Evolutionary conservation across 1,140 invertebrate species (phyloP), one percentile per base, ranked within the genome.

Genomic region (Spodoptera frugiperda): DNA sequence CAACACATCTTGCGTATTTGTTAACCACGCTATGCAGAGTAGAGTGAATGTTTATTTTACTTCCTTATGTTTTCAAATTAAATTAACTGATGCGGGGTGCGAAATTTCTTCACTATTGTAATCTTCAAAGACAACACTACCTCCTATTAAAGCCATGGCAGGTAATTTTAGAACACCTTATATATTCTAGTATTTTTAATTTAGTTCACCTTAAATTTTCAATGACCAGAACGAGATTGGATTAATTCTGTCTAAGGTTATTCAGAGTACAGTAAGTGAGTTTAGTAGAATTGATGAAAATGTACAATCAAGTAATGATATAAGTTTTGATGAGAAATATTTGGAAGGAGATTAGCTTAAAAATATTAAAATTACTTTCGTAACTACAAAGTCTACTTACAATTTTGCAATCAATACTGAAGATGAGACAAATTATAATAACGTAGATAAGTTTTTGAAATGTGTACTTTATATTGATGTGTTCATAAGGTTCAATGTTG

Each of bases 351-450:
- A n/a, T 61, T 44, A 44, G 30, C 57, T 61, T 33, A 33, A 59
- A 33, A 33, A n/a, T 33, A 15, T 61, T 39, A 15, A 61, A 44
- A 61, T 61, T 17, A 61, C 30, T 61, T 61, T 39, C 17, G 10
- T 39, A 61, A 61, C 57, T 61, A 61, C 33, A 44, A 39, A 61
- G 11, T 61, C 57, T 61, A 61, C 57, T 21, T 25, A 8, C 21
- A 17, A 72, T 72, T 72, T 72, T 72, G 44, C 70, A 72, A 53
- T 46, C 70, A 72, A 59, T 39, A 46, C 48, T 49, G n/a, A 68
- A n/a, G 19, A 65, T 15, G 48, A 17, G 0, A 30, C 2, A n/a
- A 33, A n/a, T 33, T 6, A n/a, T 15, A 51, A 51, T n/a, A 61
- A 2, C 39, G 4, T 33, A 61, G 12, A n/a, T 49, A 6, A 51